These are phyloP conservation scores for Heliornis fulica DNA, from an alignment of 2,113 vertebrate genomes.

Conservation along the genomic window DNA sequence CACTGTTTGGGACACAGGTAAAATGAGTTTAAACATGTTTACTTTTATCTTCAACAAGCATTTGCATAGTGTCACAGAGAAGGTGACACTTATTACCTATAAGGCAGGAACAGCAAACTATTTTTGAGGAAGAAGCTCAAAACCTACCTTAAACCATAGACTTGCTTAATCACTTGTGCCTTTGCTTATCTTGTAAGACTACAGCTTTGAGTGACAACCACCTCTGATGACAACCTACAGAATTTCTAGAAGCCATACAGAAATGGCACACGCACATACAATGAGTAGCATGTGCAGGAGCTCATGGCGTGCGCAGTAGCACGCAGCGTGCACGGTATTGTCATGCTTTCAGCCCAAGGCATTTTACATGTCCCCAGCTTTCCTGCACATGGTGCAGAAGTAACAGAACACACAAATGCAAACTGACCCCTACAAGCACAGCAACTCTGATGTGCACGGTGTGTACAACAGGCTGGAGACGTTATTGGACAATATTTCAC, in stretches of 20 bases:
- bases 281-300: too few relatives aligned
- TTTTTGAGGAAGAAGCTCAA: background rate
- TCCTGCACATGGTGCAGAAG: background rate
- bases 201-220: background rate
- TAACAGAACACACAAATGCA: background rate
- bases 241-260: background rate
- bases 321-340: accelerated
- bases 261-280: background rate
- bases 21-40: background rate
- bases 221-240: background rate
- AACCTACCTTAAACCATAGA: background rate
- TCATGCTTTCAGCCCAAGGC: background rate
- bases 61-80: background rate
- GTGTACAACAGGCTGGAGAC: background rate
- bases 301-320: too few relatives aligned
- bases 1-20: background rate
- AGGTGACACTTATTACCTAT: background rate
- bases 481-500: background rate
- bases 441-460: background rate
- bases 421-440: background rate
- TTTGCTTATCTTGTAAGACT: background rate
- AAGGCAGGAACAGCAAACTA: background rate
- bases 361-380: background rate
- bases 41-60: background rate
- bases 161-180: background rate